Base-by-base conservation (phyloP, 2,113 vertebrate species). In the Lophotis ruficrista region DNA sequence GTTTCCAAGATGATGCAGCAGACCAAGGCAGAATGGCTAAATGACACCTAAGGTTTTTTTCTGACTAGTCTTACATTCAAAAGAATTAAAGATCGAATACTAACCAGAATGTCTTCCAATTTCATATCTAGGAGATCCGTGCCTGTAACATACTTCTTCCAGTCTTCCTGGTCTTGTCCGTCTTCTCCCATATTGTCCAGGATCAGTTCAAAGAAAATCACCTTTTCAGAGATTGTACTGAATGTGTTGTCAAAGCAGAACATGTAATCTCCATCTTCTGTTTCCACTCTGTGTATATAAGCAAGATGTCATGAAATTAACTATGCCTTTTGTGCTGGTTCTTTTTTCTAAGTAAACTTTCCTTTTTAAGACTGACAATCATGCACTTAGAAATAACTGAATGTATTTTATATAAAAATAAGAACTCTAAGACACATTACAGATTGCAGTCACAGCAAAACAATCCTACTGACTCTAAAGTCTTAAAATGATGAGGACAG, bases 161-260 rank as follows among this genome's bases (percentile, higher is more conserved):
- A 99, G 20, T 99, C 98, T 45, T 99, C 99, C 50, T 98, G 98
- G 37, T 99, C 98, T 73, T 98, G 70, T 51, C 84, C 96, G 1
- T 98, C 98, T 57, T 98, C 98, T 45, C 95, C 96, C 99, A 99
- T 99, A 81, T 99, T 99, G 98, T 99, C 99, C 96, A 99, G 97
- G 92, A 99, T 99, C 97, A 99, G 94, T 97, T 99, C 99, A 96
- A 99, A 99, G 98, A 99, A 99, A 97, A 99, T 99, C n/a, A 99
- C 98, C 97, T 99, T 99, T 97, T 99, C 99, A 8, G 99, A 99
- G 93, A 99, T 97, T 5, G 98, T 95, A 90, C 99, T 99, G 97
- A 99, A 99, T 15, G 99, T 98, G 98, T 99, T 99, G 97, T 99
- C 99, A 92, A 99, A 99, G 97, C 99, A 99, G 97, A 99, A 99